Conservation (phyloP, 2,888 invertebrate species). For the Philereme transversata region DNA sequence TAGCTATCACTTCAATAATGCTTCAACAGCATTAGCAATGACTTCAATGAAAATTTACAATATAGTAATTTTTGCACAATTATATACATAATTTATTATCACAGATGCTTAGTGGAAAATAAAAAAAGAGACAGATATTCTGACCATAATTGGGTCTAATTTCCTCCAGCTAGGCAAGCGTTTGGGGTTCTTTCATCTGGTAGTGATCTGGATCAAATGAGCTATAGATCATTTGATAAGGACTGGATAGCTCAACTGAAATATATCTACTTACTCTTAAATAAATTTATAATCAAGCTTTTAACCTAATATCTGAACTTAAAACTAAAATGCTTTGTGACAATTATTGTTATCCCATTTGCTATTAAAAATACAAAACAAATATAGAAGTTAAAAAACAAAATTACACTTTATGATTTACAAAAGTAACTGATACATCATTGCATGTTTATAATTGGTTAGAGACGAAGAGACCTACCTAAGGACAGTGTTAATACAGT, state of each 20-base stretch:
- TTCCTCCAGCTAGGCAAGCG: too few species aligned
- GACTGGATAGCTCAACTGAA: too few species aligned
- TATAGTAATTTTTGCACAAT: conserved; percentile 38
- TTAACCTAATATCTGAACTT: conserved; percentile 51
- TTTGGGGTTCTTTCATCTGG: too few species aligned
- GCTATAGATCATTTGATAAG: too few species aligned
- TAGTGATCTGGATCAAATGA: too few species aligned
- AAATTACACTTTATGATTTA: conserved; percentile 40
- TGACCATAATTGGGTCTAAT: too few species aligned
- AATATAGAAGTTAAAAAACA: conserved; percentile 32
- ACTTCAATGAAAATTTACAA: conserved; percentile 21
- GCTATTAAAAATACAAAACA: conserved; percentile 41
- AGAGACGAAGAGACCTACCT: neutral
- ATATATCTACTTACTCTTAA: too few species aligned
- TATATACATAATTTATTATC: conserved; percentile 66
- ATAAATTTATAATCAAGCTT: conserved; percentile 44
- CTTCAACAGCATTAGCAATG: too few species aligned
- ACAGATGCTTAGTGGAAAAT: conserved; percentile 75
- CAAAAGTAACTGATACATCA: conserved; percentile 33
- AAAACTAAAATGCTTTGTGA: conserved; percentile 67
- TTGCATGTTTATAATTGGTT: neutral
- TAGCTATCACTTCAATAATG: conserved; percentile 54
- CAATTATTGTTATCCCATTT: conserved; percentile 42
- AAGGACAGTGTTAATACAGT: neutral
- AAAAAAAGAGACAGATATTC: conserved; percentile 33